Conservation (phyloP, 2,888 invertebrate species). For the Cistogaster globosa region DNA sequence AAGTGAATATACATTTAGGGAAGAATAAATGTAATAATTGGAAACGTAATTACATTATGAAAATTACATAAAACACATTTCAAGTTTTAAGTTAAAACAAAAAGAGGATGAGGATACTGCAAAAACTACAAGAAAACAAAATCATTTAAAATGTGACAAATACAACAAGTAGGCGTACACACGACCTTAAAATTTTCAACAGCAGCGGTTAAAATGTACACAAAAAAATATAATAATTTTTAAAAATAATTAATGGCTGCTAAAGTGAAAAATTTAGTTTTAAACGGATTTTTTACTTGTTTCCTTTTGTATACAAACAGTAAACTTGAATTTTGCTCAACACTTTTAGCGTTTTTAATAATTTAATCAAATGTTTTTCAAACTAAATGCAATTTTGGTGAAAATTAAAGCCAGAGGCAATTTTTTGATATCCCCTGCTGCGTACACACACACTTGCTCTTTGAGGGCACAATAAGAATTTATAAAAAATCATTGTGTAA, state of each 20-base stretch:
- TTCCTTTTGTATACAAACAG: constrained; percentile 1
- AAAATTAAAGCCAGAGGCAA: constrained; percentile 53
- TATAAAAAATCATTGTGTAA: constrained; percentile 8
- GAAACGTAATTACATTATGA: constrained; percentile 69
- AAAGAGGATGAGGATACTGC: background rate
- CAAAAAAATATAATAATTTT: background rate
- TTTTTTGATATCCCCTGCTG: constrained; percentile 4
- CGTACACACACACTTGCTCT: background rate
- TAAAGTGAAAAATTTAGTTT: constrained; percentile 57
- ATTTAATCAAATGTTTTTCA: constrained; percentile 56
- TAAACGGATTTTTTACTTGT: constrained; percentile 44
- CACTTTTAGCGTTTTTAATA: constrained; percentile 48
- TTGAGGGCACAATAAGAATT: constrained; percentile 1
- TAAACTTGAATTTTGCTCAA: constrained; percentile 51
- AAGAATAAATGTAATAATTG: constrained; percentile 66
- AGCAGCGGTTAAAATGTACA: constrained; percentile 7
- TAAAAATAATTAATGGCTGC: constrained; percentile 50
- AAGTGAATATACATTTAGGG: constrained; percentile 5
- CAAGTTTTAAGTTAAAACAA: constrained; percentile 19
- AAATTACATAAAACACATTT: constrained; percentile 70
- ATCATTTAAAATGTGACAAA: constrained; percentile 60
- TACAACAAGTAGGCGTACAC: constrained; percentile 30
- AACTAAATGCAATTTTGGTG: constrained; percentile 63
- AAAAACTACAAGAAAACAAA: constrained; percentile 28
- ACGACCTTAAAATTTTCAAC: background rate